Base-by-base conservation (phyloP, 2,113 vertebrate species). In the Sphyrna mokarran region DNA sequence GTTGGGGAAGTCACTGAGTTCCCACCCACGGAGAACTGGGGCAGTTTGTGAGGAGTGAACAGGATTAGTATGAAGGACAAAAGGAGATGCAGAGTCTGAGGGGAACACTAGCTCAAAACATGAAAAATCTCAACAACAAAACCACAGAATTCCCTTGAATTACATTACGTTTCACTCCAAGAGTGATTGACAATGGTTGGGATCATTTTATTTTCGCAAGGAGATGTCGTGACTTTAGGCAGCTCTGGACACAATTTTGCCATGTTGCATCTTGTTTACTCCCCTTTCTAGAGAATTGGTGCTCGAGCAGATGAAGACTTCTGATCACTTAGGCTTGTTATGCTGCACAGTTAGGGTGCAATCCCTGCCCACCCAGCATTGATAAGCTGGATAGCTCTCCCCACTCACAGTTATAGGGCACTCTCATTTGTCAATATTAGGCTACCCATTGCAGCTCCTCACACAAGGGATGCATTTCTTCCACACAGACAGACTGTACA, bases 1-100 rank as follows among this genome's bases (percentile, higher is more conserved):
- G 97, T 95, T 5, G 98, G 98, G 96, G 98, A 98, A 95, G 96
- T 98, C 3, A 96, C 98, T 9, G 96, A 96, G 96, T 98, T 99
- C 61, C 98, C 98, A 0, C 97, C 97, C 89, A 97, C 97, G 97
- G 97, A 96, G 9, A 96, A 97, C 94, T 96, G 98, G 97, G 96
- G 96, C 6, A 89, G 96, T 48, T 85, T 96, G 63, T 97, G 96
- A 93, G 61, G 16, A 93, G 33, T 40, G 89, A 93, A 63, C 5
- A 23, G 18, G 33, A 14, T 58, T 58, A 91, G 26, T 5, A 23
- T 89, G 87, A 90, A 40, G 37, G 0, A 11, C 58, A 10, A 90
- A 6, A 66, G 89, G 63, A 91, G 29, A 91, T 29, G 58, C 48
- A 58, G 26, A 3, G 14, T 0, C 37, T 40, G 37, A 63, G 61